Base-by-base conservation (phyloP, 2,888 invertebrate genomes). In the Phasia obesa region DNA sequence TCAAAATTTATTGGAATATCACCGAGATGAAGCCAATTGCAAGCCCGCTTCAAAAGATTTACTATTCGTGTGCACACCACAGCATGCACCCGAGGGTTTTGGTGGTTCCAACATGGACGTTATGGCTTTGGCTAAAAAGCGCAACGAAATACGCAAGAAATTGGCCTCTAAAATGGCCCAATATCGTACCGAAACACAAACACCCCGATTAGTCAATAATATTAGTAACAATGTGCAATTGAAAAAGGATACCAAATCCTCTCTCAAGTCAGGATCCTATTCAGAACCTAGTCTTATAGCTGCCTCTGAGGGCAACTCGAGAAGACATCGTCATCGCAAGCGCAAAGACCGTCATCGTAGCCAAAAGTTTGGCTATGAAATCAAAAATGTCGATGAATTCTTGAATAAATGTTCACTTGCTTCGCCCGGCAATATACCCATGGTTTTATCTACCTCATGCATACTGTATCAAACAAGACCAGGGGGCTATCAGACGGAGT, bases 381-480 rank as follows among this genome's bases (percentile, higher is more conserved):
- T 96, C 60, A 93, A 94, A 82, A 96, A 96, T 90, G 93, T 96
- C 82, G 96, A 96, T 89, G 94, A 94, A 82, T 96, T 96, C 89
- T 92, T 96, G 65, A 94, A 94, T 6, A 95, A 95, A 94, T 96
- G 96, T 9, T 94, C 96, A 11, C 93, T 96, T 84, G 94, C 95
- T 81, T 94, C 94, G 31, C 97, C 97, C 0, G 97, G 96, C 55
- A 97, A 97, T 90, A 96, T 97, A 84, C 96, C 97, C 2, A 96
- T 97, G 35, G 97, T 96, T 4, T 92, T 96, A 79, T 95, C 96
- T 35, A 94, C 94, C 86, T 94, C 95, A 1, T 95, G 94, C 86
- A 94, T 94, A 0, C 91, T 96, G 15, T 95, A 96, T 90, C 95
- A 95, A 90, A 96, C 96, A 0, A 93, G 94, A 79, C 92, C 93